These are phyloP conservation scores for Mayetiola destructor DNA, from an alignment of 2,888 invertebrate genomes.

Conservation along the genomic window DNA sequence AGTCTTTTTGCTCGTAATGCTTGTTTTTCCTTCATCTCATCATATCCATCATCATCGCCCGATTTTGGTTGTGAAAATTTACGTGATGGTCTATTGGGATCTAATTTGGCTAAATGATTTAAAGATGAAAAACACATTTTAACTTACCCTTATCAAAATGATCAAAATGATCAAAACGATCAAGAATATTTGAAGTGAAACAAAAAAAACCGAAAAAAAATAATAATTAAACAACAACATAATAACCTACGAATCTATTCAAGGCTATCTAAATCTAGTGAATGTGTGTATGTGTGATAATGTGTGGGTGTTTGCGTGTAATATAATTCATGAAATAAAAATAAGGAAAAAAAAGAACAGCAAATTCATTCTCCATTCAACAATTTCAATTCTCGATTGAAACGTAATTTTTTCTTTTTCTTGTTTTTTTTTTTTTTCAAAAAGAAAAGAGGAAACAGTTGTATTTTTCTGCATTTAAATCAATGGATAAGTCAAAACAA, in stretches of 20 bases:
- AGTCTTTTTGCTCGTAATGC: constrained; percentile 47
- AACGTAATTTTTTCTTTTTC: not conserved
- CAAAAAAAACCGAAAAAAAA: no score
- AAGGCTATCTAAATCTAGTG: not conserved
- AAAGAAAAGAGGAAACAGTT: not conserved
- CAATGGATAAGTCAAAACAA: no score
- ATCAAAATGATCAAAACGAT: no score
- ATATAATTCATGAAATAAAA: not conserved
- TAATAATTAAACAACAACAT: no score
- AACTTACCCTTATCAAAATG: no score
- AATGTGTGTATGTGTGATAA: not conserved
- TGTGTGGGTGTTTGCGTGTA: not conserved
- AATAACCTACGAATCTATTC: no score
- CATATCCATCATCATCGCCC: constrained; percentile 41
- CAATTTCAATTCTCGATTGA: no score
- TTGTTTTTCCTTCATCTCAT: constrained; percentile 46
- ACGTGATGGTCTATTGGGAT: constrained; percentile 52
- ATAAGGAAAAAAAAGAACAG: not conserved
- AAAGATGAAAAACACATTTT: not conserved
- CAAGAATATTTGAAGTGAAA: no score
- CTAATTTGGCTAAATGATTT: constrained; percentile 41
- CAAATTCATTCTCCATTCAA: no score
- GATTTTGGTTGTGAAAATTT: constrained; percentile 46
- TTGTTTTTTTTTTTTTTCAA: not conserved
- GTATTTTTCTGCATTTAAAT: no score